A percentile compares a stretch with the other conserved stretches of the same genome.
These are phyloP conservation scores for Balaeniceps rex DNA, from an alignment of 2,113 vertebrate genomes.

Conservation along the genomic window DNA sequence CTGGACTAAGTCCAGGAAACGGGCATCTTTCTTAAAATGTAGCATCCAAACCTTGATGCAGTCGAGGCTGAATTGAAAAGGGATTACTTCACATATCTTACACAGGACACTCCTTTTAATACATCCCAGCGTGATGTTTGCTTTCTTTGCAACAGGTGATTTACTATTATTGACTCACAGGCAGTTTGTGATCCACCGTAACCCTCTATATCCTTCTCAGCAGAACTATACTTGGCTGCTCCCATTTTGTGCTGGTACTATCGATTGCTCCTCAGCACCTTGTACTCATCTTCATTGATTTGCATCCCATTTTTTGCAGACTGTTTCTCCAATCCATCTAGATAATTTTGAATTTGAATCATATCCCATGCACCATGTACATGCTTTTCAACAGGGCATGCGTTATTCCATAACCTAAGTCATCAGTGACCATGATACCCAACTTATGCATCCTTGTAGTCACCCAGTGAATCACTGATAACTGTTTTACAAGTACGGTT, in stretches of 20 bases:
- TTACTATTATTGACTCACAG: not conserved
- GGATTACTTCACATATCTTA: not conserved
- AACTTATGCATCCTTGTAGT: not conserved
- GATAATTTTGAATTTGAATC: not conserved
- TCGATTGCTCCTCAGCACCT: not conserved
- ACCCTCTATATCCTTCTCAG: not conserved
- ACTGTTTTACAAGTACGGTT: not conserved
- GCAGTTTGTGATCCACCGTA: not conserved
- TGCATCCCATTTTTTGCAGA: not conserved
- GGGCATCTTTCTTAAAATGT: not conserved
- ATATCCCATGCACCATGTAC: not conserved
- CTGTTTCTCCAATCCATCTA: not conserved
- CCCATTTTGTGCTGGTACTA: not conserved
- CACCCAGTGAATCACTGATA: not conserved
- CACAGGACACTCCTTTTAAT: not conserved
- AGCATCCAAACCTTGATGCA: not conserved
- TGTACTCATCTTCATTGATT: not conserved
- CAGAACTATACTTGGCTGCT: not conserved
- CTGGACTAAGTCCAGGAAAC: not conserved
- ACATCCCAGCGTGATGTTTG: not conserved
- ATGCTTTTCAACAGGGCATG: not conserved
- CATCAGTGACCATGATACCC: not conserved
- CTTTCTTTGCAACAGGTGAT: constrained; percentile 17
- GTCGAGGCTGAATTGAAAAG: not conserved
- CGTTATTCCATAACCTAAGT: not conserved